Evolutionary conservation across 2,113 vertebrate species (phyloP).

Genomic region (Brachypodius melanocephalos): DNA sequence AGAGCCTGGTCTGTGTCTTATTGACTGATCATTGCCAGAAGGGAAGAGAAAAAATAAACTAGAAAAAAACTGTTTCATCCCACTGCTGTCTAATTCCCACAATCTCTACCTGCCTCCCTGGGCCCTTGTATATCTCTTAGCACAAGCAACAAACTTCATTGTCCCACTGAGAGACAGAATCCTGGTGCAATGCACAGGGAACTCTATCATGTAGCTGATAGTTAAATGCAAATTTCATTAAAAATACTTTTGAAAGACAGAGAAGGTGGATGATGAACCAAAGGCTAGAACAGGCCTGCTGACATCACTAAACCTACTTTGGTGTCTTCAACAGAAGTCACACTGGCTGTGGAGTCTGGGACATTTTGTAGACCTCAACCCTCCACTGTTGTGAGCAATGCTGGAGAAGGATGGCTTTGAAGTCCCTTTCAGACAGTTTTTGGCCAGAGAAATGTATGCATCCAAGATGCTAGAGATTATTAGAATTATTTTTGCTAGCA

Average conservation of each 20-base stretch:
- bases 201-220: background rate
- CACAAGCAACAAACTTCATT: background rate
- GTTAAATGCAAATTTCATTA: background rate
- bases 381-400: background rate
- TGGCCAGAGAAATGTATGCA: background rate
- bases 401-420: background rate
- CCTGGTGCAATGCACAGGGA: background rate
- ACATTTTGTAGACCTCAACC: background rate
- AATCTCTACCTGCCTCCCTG: background rate
- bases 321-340: background rate
- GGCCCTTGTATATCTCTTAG: background rate
- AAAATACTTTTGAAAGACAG: background rate
- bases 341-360: rapidly evolving
- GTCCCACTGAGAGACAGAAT: background rate
- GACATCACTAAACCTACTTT: background rate
- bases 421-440: background rate
- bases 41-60: background rate
- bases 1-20: background rate
- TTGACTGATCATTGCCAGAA: background rate
- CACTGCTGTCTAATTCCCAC: background rate
- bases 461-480: background rate
- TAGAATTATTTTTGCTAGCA: background rate
- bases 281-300: background rate
- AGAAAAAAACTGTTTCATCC: background rate
- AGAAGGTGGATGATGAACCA: background rate